Conservation (phyloP, 2,113 vertebrate species). For the Hystrix brachyura region DNA sequence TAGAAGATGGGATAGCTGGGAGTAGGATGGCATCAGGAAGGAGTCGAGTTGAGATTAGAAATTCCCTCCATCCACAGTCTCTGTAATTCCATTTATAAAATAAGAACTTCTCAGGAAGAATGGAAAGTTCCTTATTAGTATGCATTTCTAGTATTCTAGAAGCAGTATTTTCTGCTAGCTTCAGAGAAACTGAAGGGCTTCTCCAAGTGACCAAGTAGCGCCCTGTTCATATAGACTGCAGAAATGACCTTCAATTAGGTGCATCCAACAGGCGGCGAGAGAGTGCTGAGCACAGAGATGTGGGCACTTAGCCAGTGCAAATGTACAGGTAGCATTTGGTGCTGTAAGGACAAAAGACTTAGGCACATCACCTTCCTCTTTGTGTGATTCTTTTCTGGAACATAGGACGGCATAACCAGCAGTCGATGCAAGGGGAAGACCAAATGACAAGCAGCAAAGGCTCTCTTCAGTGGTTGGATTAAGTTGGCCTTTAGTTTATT, state of each 20-base stretch:
- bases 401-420: not conserved
- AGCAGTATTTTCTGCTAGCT: not conserved
- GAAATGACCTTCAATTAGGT: not conserved
- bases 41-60: not conserved
- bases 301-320: not conserved
- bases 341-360: not conserved
- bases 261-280: not conserved
- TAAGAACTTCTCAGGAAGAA: not conserved
- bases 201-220: not conserved
- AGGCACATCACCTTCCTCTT: constrained; percentile 21
- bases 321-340: not conserved
- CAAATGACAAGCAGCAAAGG: not conserved
- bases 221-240: not conserved
- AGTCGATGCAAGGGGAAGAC: not conserved
- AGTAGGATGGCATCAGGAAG: not conserved
- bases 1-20: not conserved
- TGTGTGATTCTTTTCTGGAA: not conserved
- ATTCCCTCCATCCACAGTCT: not conserved
- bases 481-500: constrained; percentile 73
- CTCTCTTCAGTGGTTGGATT: constrained; percentile 10
- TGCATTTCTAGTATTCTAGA: not conserved
- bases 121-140: not conserved
- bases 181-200: not conserved
- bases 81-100: constrained; percentile 45
- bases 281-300: not conserved